Evolutionary conservation across 2,888 invertebrate species (phyloP).

Genomic region (Tanytarsus gracilentus): DNA sequence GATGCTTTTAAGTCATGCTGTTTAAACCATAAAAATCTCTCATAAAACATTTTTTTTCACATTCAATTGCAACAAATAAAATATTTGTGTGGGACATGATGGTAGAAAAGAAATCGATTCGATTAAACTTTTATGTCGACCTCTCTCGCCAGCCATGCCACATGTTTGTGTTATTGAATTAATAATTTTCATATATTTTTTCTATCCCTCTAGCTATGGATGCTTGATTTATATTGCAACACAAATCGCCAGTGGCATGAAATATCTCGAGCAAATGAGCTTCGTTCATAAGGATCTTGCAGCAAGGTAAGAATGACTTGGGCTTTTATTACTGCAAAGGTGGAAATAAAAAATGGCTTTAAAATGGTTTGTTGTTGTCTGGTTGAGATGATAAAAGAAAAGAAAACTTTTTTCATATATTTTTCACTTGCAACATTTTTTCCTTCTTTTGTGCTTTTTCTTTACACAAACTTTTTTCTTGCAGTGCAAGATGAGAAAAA

Average conservation of each 20-base stretch:
- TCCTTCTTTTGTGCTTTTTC: neutral
- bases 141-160: neutral
- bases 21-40: too few relatives aligned
- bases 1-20: too few relatives aligned
- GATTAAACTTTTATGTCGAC: constrained; percentile 14
- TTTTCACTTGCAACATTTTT: neutral
- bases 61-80: too few relatives aligned
- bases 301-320: constrained; percentile 52
- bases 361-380: neutral
- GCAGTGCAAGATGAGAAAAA: neutral
- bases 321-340: constrained; percentile 33
- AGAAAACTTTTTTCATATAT: neutral
- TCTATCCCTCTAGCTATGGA: constrained; percentile 56
- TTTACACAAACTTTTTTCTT: neutral
- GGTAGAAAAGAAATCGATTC: constrained; percentile 17
- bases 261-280: constrained; percentile 75
- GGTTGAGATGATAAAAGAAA: neutral
- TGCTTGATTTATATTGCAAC: constrained; percentile 78
- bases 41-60: too few relatives aligned
- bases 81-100: too few relatives aligned
- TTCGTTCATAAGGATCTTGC: constrained; percentile 82
- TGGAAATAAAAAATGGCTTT: neutral
- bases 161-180: constrained; percentile 10
- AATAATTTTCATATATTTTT: constrained; percentile 1
- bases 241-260: constrained; percentile 85